Evolutionary conservation across 2,888 invertebrate species (phyloP).

Genomic region (Liposcelis brunnea): DNA sequence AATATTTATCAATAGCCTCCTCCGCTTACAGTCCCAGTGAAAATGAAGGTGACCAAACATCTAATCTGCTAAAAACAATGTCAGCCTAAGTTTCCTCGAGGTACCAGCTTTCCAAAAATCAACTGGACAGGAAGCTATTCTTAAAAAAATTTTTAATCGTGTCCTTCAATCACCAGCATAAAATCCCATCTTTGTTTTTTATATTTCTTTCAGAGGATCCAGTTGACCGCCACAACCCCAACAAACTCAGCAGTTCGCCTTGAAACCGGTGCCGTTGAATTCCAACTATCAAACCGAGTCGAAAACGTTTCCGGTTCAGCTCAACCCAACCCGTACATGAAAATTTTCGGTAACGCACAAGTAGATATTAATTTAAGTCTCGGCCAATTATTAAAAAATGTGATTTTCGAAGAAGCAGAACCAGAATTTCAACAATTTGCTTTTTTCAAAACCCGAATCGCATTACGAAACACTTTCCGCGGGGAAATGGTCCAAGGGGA

Average conservation of each 20-base stretch:
- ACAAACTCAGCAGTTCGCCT: slow-evolving; percentile 91
- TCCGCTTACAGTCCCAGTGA: too few species aligned
- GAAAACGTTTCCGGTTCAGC: slow-evolving; percentile 56
- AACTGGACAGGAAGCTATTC: too few species aligned
- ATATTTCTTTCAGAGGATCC: slow-evolving; percentile 50
- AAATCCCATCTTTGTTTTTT: slow-evolving; percentile 12
- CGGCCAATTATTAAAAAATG: slow-evolving; percentile 85
- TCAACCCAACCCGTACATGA: slow-evolving; percentile 41
- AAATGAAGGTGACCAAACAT: too few species aligned
- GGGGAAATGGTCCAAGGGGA: slow-evolving; percentile 67
- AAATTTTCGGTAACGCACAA: slow-evolving; percentile 65
- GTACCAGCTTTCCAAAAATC: too few species aligned
- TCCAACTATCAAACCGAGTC: slow-evolving; percentile 85
- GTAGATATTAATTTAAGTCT: slow-evolving; percentile 87
- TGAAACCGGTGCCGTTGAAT: slow-evolving; percentile 85
- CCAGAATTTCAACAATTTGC: slow-evolving; percentile 96
- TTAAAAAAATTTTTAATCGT: too few species aligned
- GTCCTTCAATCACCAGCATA: too few species aligned
- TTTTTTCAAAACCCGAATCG: slow-evolving; percentile 89
- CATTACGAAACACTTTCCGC: slow-evolving; percentile 62
- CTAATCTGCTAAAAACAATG: too few species aligned
- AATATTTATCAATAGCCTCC: too few species aligned
- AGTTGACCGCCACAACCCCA: slow-evolving; percentile 94
- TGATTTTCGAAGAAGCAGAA: slow-evolving; percentile 92
- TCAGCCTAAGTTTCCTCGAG: too few species aligned